Evolutionary conservation across 2,797 vertebrate species (phyloP).

Genomic region (Hylomyscus alleni): DNA sequence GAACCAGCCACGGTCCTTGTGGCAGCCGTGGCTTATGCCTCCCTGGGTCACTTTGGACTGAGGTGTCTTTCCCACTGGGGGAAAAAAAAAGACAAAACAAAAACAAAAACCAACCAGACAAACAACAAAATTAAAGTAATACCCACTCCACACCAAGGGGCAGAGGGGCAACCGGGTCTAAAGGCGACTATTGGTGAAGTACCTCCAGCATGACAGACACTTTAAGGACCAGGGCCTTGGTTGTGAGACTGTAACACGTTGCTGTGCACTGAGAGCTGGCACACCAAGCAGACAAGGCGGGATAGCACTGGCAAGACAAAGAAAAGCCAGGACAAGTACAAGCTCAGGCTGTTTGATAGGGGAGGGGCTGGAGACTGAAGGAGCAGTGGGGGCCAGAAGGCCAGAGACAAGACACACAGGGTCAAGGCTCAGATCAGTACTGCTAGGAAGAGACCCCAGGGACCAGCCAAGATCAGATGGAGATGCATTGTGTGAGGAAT

Average conservation of each 20-base stretch:
- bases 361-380: not conserved
- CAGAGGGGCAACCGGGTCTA: not conserved
- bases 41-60: not conserved
- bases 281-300: not conserved
- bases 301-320: too few relatives aligned
- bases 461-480: not conserved
- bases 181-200: not conserved
- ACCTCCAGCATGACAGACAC: not conserved
- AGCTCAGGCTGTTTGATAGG: not conserved
- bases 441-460: not conserved
- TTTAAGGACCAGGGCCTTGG: not conserved
- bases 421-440: not conserved
- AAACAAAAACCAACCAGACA: not conserved
- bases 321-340: not conserved
- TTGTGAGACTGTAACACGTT: not conserved
- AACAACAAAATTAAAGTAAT: not conserved
- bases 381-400: not conserved
- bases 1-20: not conserved
- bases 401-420: not conserved
- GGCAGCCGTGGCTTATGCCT: not conserved
- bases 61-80: not conserved
- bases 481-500: not conserved
- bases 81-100: not conserved
- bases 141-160: accelerated
- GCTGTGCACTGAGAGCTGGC: not conserved